Conservation (phyloP, 2,888 invertebrate genomes). For the Diarsia mendica region DNA sequence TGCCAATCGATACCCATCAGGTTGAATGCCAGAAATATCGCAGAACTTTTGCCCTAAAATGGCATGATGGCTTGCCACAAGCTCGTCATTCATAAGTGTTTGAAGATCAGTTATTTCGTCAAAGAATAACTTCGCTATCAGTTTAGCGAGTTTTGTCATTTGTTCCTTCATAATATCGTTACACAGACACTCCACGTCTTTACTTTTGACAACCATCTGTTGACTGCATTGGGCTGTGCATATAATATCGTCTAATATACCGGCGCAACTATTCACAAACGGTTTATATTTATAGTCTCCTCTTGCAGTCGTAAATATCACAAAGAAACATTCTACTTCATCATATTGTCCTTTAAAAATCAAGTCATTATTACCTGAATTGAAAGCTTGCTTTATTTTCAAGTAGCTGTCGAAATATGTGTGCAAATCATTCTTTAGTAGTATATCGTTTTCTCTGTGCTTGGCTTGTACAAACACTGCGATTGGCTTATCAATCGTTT, state of each 20-base stretch:
- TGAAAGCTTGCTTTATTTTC: conserved; percentile 13
- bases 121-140: not conserved
- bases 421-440: conserved; percentile 11
- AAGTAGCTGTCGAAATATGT: conserved; percentile 9
- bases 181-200: not conserved
- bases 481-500: not conserved
- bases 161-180: not conserved
- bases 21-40: conserved; percentile 20
- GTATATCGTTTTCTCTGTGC: conserved; percentile 11
- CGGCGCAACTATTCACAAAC: not conserved
- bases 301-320: not conserved
- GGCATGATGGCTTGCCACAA: not conserved
- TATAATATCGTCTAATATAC: not conserved
- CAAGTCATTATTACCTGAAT: conserved; percentile 16
- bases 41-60: conserved; percentile 38
- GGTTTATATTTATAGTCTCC: not conserved
- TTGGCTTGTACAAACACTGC: conserved; percentile 18
- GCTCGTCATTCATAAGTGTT: not conserved
- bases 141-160: not conserved
- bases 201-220: not conserved
- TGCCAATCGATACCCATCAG: conserved; percentile 23
- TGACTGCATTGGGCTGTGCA: not conserved
- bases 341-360: conserved; percentile 36
- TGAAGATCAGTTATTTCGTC: not conserved
- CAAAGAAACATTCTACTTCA: conserved; percentile 21